phyloP scores from a whole-genome alignment of 2,888 invertebrate species.

The Cantharis rustica region DNA sequence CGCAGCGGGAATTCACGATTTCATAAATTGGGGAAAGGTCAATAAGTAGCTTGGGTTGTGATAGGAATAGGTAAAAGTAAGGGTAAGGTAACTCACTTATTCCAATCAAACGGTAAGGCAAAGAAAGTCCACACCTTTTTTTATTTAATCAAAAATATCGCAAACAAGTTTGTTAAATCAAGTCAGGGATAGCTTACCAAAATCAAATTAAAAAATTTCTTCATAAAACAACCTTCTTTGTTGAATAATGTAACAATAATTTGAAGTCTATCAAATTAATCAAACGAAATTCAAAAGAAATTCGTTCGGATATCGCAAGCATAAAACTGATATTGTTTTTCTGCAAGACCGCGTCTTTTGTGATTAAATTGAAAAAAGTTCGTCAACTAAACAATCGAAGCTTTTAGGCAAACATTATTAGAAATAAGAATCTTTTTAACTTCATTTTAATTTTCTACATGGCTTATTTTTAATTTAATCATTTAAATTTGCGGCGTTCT shows the following conservation, averaged over 20 bases:
- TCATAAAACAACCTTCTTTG: not conserved
- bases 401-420: slow-evolving; percentile 23
- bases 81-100: not conserved
- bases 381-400: slow-evolving; percentile 24
- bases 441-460: slow-evolving; percentile 17
- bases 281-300: not conserved
- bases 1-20: not conserved
- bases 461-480: slow-evolving; percentile 21
- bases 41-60: not conserved
- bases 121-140: not conserved
- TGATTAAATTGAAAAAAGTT: slow-evolving; percentile 24
- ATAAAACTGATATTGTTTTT: slow-evolving; percentile 23
- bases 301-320: slow-evolving; percentile 4
- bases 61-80: not conserved
- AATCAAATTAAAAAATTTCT: slow-evolving; percentile 1
- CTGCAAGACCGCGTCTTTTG: slow-evolving; percentile 14
- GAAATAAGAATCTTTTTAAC: slow-evolving; percentile 18
- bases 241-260: not conserved
- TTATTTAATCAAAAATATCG: not conserved
- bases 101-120: not conserved
- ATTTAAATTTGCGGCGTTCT: slow-evolving; percentile 13
- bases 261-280: not conserved
- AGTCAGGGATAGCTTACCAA: not conserved
- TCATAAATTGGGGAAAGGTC: not conserved
- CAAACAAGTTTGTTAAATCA: not conserved